Conservation (phyloP, 2,888 invertebrate species). For the Dynastes grantii region DNA sequence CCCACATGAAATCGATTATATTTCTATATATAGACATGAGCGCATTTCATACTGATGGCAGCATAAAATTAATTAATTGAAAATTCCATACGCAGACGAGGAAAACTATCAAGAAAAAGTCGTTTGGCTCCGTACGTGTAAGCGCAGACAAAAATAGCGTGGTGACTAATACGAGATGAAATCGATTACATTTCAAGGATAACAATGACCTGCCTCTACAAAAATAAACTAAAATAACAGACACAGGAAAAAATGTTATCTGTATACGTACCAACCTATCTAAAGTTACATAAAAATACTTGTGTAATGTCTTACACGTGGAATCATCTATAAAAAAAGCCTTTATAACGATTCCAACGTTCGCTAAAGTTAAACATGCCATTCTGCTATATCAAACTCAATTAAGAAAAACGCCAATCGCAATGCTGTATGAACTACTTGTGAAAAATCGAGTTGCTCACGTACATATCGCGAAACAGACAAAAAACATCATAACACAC, state of each 20-base stretch:
- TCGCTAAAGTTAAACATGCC: neutral
- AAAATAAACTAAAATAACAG: conserved; percentile 38
- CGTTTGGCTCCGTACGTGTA: neutral
- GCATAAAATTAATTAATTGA: conserved; percentile 9
- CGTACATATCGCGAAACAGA: neutral
- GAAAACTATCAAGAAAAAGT: neutral
- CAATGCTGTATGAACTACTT: neutral
- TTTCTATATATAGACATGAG: neutral
- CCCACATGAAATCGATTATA: no score
- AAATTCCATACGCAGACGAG: neutral
- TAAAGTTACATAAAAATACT: neutral
- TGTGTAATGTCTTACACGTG: neutral
- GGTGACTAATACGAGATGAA: conserved; percentile 29
- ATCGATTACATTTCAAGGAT: conserved; percentile 45
- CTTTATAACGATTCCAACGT: conserved; percentile 6
- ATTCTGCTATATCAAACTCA: neutral
- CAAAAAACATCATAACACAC: conserved; percentile 16
- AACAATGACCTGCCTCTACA: conserved; percentile 46
- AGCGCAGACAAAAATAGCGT: conserved; percentile 7
- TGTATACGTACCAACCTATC: neutral
- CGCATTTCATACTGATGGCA: conserved; percentile 1
- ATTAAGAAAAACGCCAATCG: conserved; percentile 26
- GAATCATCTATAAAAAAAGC: neutral
- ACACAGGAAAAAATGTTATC: conserved; percentile 20
- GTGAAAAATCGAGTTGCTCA: neutral